Evolutionary conservation across 2,888 invertebrate species (phyloP).

Genomic region (Volucella bombylans): DNA sequence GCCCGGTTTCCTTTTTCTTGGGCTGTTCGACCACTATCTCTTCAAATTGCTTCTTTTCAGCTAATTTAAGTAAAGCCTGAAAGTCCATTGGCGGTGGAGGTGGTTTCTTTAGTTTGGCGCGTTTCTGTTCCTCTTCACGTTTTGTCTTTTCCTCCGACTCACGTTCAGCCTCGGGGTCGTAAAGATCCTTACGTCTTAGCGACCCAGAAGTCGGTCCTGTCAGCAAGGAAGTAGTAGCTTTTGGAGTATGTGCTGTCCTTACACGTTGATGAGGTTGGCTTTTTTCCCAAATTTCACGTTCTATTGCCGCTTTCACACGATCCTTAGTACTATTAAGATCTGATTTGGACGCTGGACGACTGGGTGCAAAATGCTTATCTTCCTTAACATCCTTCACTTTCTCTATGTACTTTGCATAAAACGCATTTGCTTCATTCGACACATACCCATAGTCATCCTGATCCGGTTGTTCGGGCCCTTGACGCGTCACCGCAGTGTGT

Average conservation of each 20-base stretch:
- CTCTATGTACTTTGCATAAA: constrained; percentile 92
- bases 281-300: constrained; percentile 88
- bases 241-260: constrained; percentile 49
- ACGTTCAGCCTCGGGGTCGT: constrained; percentile 79
- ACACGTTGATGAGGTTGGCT: constrained; percentile 67
- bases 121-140: constrained; percentile 80
- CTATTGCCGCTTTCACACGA: constrained; percentile 89
- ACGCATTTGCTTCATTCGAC: constrained; percentile 90
- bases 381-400: constrained; percentile 86
- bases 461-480: constrained; percentile 91
- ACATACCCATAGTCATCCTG: constrained; percentile 96
- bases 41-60: constrained; percentile 91
- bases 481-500: constrained; percentile 89
- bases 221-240: constrained; percentile 33
- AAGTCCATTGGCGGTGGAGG: constrained; percentile 91
- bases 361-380: constrained; percentile 87
- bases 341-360: constrained; percentile 80
- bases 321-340: constrained; percentile 86
- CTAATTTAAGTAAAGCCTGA: constrained; percentile 89
- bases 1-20: constrained; percentile 86
- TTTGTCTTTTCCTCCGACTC: constrained; percentile 79
- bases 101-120: constrained; percentile 84
- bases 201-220: constrained; percentile 46
- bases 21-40: constrained; percentile 81
- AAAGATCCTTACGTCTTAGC: constrained; percentile 72